A percentile compares a stretch with the other conserved stretches of the same genome.
These are phyloP conservation scores for Melospiza georgiana DNA, from an alignment of 2,113 vertebrate species.

Conservation along the genomic window DNA sequence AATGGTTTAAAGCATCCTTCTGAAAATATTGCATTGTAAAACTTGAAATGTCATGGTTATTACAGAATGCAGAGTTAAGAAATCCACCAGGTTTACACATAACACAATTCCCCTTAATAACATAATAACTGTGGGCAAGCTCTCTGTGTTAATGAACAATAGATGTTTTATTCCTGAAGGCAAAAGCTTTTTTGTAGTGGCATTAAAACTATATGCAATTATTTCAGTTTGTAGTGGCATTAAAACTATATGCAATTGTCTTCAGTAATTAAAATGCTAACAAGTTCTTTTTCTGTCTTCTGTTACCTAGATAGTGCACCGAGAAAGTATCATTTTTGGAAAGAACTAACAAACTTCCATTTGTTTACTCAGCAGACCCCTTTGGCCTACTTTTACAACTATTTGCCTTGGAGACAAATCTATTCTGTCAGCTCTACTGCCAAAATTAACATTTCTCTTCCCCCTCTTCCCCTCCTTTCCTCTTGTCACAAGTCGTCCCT, in stretches of 20 bases:
- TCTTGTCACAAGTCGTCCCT: not conserved
- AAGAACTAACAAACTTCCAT: conserved; percentile 51
- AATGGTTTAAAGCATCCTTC: not conserved
- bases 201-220: conserved; percentile 15
- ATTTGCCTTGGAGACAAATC: conserved; percentile 37
- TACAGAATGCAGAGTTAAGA: conserved; percentile 1
- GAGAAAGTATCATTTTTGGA: conserved; percentile 6
- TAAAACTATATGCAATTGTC: conserved; percentile 2
- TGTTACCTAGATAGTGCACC: not conserved
- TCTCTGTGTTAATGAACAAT: not conserved
- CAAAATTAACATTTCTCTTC: conserved; percentile 55
- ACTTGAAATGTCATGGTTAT: not conserved
- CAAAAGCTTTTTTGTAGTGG: not conserved
- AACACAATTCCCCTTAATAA: not conserved
- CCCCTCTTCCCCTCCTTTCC: not conserved
- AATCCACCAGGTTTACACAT: not conserved
- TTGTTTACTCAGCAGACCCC: conserved; percentile 50
- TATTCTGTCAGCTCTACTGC: conserved; percentile 29
- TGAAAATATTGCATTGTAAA: not conserved
- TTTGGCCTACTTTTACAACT: conserved; percentile 57
- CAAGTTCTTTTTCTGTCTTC: not conserved
- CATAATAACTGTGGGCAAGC: not conserved
- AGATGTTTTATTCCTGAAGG: conserved; percentile 1
- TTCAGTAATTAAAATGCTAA: conserved; percentile 19
- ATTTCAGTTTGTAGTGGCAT: not conserved